A percentile compares a stretch with the other conserved stretches of the same genome.
Evolutionary conservation across 2,113 vertebrate species (phyloP).

Genomic region (Rhodinocichla rosea): DNA sequence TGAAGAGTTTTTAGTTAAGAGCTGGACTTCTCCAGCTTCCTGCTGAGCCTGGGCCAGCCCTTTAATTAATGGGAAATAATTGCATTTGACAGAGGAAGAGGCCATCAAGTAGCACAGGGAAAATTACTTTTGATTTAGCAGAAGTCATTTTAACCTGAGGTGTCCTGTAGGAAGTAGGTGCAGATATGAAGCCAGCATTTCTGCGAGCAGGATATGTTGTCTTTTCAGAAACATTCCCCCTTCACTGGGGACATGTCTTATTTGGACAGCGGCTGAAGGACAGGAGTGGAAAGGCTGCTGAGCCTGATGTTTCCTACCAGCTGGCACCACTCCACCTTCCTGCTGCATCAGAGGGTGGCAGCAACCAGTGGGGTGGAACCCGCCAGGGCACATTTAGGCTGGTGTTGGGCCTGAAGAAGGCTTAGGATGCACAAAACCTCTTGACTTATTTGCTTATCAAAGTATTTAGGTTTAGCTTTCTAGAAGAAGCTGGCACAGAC

Average conservation of each 20-base stretch:
- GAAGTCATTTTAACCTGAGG: not conserved
- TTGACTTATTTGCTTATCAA: not conserved
- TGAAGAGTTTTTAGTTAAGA: not conserved
- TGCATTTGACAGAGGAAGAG: not conserved
- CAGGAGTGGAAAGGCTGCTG: not conserved
- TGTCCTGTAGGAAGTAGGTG: not conserved
- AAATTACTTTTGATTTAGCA: conserved; percentile 1
- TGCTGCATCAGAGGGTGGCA: not conserved
- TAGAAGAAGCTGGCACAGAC: not conserved
- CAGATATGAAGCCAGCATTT: not conserved
- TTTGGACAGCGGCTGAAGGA: not conserved
- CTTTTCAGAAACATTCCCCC: not conserved
- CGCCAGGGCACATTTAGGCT: not conserved
- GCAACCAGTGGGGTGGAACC: not conserved
- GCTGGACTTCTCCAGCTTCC: not conserved
- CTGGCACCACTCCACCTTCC: not conserved
- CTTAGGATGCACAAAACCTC: not conserved
- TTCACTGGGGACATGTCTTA: not conserved
- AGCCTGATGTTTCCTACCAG: not conserved
- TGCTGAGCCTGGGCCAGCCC: not conserved
- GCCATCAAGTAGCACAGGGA: not conserved
- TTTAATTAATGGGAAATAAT: conserved; percentile 25
- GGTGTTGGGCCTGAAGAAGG: not conserved
- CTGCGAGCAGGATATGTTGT: not conserved
- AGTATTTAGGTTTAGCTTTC: not conserved